Evolutionary conservation across 1,140 invertebrate genomes (phyloP), one percentile per base, ranked within the genome.

Genomic region (Drosophila ficusphila): DNA sequence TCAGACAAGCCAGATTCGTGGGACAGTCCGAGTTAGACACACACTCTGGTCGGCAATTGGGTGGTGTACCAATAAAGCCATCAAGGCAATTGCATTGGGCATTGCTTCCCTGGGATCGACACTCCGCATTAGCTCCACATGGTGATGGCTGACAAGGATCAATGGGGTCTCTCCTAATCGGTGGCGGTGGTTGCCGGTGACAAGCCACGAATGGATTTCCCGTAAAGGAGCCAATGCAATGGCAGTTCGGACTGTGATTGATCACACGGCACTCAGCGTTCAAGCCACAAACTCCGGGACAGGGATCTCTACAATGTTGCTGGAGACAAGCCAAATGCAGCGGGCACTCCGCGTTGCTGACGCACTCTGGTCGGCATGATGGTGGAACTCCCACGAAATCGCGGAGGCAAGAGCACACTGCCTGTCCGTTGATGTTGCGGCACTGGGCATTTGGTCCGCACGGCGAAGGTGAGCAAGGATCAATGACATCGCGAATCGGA

Each of bases 191-290:
- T 90, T 93, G 91, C 11, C 94, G 93, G 34, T 94, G 94, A 79
- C 97, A 97, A 38, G 92, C 92, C 2, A 93, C 91, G 75, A 96
- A 96, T 4, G 96, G 95, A 94, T 97, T 95, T 49, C 96, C 96
- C 5, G 94, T 95, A 69, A 94, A 95, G 23, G 95, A 94, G 42
- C 90, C 90, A 16, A 94, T 92, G 75, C 95, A 96, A 57, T 94
- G 95, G 88, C 96, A 97, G 41, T 96, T 95, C 0, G 96, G 96
- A 29, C 85, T 89, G 56, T 96, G 96, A 62, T 96, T 96, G 1
- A 96, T 93, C 2, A 96, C 96, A 71, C 95, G 93, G 73, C 96
- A 97, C 42, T 95, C 93, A 1, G 96, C 96, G 77, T 96, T 95
- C 4, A 94, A 69, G n/a, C 96, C 90, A 51, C 90, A 93, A 0